Conservation (phyloP, 2,113 vertebrate species). For the Syrmaticus mikado region DNA sequence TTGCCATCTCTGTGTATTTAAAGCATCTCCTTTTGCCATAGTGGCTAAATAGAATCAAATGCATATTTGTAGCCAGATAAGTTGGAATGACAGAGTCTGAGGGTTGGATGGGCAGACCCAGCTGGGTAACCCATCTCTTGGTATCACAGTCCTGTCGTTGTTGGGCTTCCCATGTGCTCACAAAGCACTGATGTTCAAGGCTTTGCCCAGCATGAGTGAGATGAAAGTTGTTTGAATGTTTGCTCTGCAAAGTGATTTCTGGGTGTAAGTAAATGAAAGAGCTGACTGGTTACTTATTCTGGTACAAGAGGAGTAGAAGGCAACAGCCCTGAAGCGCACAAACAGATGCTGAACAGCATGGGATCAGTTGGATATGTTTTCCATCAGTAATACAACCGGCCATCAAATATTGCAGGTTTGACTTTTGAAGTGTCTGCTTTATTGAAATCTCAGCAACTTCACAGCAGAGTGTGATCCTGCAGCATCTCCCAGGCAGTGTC, state of each 20-base stretch:
- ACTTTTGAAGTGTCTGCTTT: not conserved
- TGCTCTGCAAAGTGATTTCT: not conserved
- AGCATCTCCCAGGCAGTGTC: fast-evolving
- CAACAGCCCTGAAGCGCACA: fast-evolving
- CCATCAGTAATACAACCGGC: not conserved
- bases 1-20: not conserved
- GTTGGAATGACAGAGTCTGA: not conserved
- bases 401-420: not conserved
- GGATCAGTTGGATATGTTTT: not conserved
- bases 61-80: not conserved
- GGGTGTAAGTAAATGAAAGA: fast-evolving
- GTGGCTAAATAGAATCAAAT: not conserved
- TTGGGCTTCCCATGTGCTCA: not conserved
- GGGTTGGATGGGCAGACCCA: not conserved
- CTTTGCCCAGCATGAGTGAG: fast-evolving
- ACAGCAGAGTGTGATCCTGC: not conserved
- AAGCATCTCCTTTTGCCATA: not conserved
- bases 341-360: not conserved
- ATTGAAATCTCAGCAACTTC: not conserved
- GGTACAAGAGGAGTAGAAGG: not conserved
- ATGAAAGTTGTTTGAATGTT: not conserved
- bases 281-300: fast-evolving
- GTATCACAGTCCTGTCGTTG: fast-evolving
- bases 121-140: not conserved
- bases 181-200: not conserved